Conservation (phyloP, 2,888 invertebrate genomes). For the Gordius sp. region DNA sequence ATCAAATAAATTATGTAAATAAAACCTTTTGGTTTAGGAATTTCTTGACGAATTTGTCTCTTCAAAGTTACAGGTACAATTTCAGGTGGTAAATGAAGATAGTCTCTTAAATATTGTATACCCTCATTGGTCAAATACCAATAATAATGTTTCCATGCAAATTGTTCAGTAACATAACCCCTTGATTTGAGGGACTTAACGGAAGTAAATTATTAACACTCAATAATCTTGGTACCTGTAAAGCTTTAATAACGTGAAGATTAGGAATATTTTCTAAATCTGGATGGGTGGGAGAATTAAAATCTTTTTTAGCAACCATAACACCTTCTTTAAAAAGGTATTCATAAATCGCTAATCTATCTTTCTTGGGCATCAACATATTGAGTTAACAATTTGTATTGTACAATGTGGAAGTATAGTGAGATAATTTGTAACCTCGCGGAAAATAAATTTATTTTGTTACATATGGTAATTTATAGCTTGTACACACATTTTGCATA, state of each 20-base stretch:
- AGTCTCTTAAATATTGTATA: slow-evolving; percentile 75
- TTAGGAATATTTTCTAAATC: slow-evolving; percentile 78
- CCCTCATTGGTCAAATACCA: slow-evolving; percentile 97
- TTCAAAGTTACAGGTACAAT: slow-evolving; percentile 92
- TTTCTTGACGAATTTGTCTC: slow-evolving; percentile 40
- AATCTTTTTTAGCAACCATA: slow-evolving; percentile 94
- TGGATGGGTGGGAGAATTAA: slow-evolving; percentile 85
- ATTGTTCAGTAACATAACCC: slow-evolving; percentile 93
- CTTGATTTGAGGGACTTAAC: slow-evolving; percentile 61
- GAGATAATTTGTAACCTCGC: too few species aligned
- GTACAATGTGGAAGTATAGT: too few species aligned
- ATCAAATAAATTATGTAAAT: slow-evolving; percentile 16
- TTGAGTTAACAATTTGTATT: too few species aligned
- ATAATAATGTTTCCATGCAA: slow-evolving; percentile 97
- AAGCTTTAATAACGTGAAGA: slow-evolving; percentile 87
- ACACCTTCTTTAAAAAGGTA: slow-evolving; percentile 91
- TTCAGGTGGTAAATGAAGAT: slow-evolving; percentile 83
- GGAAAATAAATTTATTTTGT: too few species aligned
- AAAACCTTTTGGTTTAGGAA: slow-evolving; percentile 33
- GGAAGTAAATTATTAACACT: slow-evolving; percentile 8
- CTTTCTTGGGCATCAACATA: slow-evolving; percentile 99
- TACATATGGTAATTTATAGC: too few species aligned
- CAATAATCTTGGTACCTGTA: slow-evolving; percentile 39
- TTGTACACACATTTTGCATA: too few species aligned
- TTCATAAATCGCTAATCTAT: slow-evolving; percentile 80